Evolutionary conservation across 2,797 vertebrate genomes (phyloP).

Genomic region (Orientallactaga sibirica): DNA sequence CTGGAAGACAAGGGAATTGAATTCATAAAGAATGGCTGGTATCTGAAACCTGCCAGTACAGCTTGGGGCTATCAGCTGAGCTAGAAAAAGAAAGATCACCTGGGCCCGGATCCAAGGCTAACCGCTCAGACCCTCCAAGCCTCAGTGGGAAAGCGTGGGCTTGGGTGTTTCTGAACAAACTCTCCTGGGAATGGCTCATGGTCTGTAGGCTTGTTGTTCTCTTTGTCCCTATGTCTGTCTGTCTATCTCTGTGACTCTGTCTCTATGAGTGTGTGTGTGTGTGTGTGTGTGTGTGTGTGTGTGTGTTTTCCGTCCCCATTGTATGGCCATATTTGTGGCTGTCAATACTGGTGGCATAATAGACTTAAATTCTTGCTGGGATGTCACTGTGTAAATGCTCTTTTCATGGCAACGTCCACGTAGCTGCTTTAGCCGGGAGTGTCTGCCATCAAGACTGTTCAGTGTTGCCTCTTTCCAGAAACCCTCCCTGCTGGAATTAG

Average conservation of each 20-base stretch:
- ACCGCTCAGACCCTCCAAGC: not conserved
- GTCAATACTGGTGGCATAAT: not conserved
- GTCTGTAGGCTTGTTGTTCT: not conserved
- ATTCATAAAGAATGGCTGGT: constrained; percentile 50
- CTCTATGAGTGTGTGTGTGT: not conserved
- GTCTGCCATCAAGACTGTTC: not conserved
- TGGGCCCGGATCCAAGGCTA: not conserved
- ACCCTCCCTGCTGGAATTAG: not conserved
- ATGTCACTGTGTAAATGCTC: not conserved
- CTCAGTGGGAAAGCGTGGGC: not conserved
- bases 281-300: not conserved
- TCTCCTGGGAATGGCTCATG: not conserved
- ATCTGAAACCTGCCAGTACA: constrained; percentile 41
- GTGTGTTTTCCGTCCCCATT: not conserved
- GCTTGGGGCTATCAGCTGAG: constrained; percentile 44
- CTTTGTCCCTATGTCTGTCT: not conserved
- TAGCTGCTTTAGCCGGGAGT: not conserved
- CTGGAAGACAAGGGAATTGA: constrained; percentile 44
- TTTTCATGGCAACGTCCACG: not conserved
- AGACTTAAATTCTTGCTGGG: not conserved
- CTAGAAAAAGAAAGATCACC: constrained; percentile 28
- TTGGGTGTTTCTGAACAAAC: constrained; percentile 5
- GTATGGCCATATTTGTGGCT: not conserved
- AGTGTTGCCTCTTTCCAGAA: constrained; percentile 13
- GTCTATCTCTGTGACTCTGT: not conserved